Base-by-base conservation (phyloP, 2,797 vertebrate species). In the Cossypha caffra region DNA sequence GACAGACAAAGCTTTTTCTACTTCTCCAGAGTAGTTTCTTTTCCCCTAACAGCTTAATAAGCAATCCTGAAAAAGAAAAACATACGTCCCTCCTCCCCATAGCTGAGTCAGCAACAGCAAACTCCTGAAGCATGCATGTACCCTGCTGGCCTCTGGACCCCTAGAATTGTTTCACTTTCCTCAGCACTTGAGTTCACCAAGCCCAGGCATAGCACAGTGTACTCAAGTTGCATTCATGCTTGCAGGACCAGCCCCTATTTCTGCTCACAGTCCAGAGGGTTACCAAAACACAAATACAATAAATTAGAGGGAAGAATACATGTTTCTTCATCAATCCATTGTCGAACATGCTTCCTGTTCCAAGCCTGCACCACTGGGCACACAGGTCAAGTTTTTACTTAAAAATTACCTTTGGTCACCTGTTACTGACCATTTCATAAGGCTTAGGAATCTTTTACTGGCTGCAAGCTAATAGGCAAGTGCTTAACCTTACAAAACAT, bases 51-150 rank as follows among this genome's bases (percentile, higher is more conserved):
- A 89, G 91, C 81, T 71, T 42, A 42, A 63, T 59, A 91, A 89
- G 74, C 78, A 89, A 52, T 79, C 91, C 67, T 82, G 91, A 85
- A 89, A 81, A 93, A 2, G 9, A 88, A 83, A 80, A 93, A 50
- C 45, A 33, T 35, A 43, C 21, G 3, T 68, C 42, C 45, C 68
- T 91, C 81, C 42, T 83, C 61, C 78, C 62, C 20, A 14, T 0
- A 9, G 61, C 94, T 83, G 91, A 93, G 85, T 86, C 93, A 93
- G 87, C 93, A 93, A 59, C 54, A 57, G 78, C 72, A 43, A 92
- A 77, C 19, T 93, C 75, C 55, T 76, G 78, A 50, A 73, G 52
- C 21, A 5, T 4, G 29, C 37, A 24, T 48, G 61, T 25, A 61
- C 64, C 38, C 79, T 68, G 58, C 51, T 90, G 79, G 88, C 57